Percentiles rank a stretch among this genome's conserved stretches.
Evolutionary conservation across 2,797 vertebrate species (phyloP).

Genomic region (Silurus aristotelis): DNA sequence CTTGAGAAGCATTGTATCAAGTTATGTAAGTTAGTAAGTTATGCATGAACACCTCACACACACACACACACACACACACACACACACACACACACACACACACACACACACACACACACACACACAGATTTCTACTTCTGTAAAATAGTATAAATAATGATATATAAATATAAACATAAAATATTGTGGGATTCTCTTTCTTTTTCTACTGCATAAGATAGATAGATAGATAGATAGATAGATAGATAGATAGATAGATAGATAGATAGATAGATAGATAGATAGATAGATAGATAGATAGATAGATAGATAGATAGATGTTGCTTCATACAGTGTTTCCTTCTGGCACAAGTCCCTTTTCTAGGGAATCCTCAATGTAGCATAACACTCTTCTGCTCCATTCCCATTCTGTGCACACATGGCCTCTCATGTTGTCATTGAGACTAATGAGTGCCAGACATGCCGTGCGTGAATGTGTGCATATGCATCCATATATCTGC

Average conservation of each 20-base stretch:
- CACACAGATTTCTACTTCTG: no score
- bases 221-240: no score
- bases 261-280: no score
- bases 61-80: not conserved
- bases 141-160: no score
- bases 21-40: no score
- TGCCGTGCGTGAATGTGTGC: constrained; percentile 48
- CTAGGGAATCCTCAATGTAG: constrained; percentile 60
- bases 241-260: no score
- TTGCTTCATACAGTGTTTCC: constrained; percentile 38
- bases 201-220: no score
- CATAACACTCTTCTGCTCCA: constrained; percentile 51
- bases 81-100: not conserved
- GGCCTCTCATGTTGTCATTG: constrained; percentile 71
- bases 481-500: constrained; percentile 61
- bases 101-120: not conserved
- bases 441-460: constrained; percentile 80
- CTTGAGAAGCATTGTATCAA: not conserved
- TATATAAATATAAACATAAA: not conserved
- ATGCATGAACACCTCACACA: not conserved
- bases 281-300: no score
- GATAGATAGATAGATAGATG: constrained; percentile 56
- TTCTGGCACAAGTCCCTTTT: constrained; percentile 34
- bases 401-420: constrained; percentile 68
- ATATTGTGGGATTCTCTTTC: no score